Evolutionary conservation across 1,140 invertebrate genomes (phyloP), one percentile per base, ranked within the genome.

Genomic region (Ooceraea biroi): DNA sequence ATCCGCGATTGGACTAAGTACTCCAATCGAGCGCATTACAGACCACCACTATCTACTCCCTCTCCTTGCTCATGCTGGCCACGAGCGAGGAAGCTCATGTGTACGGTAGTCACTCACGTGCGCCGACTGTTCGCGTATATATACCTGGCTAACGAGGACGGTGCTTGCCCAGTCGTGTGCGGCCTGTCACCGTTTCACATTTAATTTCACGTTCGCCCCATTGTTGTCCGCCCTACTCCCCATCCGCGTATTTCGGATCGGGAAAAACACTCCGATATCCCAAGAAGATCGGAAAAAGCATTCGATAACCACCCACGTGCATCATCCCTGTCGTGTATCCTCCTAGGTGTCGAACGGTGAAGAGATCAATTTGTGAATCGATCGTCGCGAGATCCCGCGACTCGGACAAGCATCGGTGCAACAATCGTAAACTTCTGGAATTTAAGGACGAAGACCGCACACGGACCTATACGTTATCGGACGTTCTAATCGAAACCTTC

Each of bases 121-220:
- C 60, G 44, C 61, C 84, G 60, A 68, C 60, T 86, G 76, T 73
- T 65, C 25, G 82, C 76, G 85, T 90, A 89, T 88, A 90, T 90
- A 89, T 83, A 87, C 65, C 78, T 80, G 83, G 8, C 73, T 72
- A 52, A 72, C 63, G 73, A 44, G 46, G 52, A 82, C 83, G 87
- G 83, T 82, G 87, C 76, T 74, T 83, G 88, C 66, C 83, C 84
- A 90, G 88, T 89, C 86, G 87, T 44, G 82, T 52, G 50, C 86
- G 76, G 68, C 52, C 61, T 84, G 85, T 87, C 85, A 84, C 55
- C 66, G 68, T 80, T 84, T 7, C 60, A 57, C 82, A 25, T 65
- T 71, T 69, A 80, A 74, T 52, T 52, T 36, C 55, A 27, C 12
- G 17, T 36, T 48, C 22, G 3, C 25, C 4, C 14, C 57, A 55